Conservation (phyloP, 2,113 vertebrate species). For the Isichthys henryi region DNA sequence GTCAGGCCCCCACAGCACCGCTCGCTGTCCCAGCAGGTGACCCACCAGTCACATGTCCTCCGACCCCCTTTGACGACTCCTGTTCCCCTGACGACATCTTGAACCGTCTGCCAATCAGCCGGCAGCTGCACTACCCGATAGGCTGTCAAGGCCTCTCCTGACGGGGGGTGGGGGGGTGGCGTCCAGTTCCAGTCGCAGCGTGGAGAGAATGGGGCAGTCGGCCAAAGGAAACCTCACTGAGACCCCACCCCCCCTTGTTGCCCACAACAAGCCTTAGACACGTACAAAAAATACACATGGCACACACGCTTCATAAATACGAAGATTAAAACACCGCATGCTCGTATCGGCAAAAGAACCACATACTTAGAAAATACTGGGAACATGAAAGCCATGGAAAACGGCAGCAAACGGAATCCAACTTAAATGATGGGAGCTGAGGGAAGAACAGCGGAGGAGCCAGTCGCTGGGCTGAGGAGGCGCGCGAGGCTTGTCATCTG, state of each 20-base stretch:
- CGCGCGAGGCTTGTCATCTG: constrained; percentile 50
- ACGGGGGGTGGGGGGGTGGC: not conserved
- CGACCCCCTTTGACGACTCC: too few relatives aligned
- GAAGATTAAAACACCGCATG: not conserved
- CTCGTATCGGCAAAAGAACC: not conserved
- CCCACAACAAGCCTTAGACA: not conserved
- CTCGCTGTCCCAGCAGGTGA: not conserved
- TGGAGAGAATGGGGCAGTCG: constrained; percentile 3
- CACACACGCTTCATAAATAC: not conserved
- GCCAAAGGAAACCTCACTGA: too few relatives aligned
- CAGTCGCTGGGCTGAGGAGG: constrained; percentile 35
- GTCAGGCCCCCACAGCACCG: not conserved
- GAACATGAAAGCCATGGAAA: not conserved
- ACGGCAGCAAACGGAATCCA: not conserved
- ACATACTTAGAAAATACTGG: not conserved
- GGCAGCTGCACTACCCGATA: not conserved
- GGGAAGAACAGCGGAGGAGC: not conserved
- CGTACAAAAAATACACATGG: not conserved
- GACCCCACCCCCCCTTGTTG: not conserved
- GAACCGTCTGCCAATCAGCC: constrained; percentile 12
- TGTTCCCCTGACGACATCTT: not conserved
- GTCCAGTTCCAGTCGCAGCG: not conserved
- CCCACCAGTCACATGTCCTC: not conserved
- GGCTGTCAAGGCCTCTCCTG: constrained; percentile 14
- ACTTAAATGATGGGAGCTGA: not conserved